Base-by-base conservation (phyloP, 2,888 invertebrate species). In the Conistra vaccinii region DNA sequence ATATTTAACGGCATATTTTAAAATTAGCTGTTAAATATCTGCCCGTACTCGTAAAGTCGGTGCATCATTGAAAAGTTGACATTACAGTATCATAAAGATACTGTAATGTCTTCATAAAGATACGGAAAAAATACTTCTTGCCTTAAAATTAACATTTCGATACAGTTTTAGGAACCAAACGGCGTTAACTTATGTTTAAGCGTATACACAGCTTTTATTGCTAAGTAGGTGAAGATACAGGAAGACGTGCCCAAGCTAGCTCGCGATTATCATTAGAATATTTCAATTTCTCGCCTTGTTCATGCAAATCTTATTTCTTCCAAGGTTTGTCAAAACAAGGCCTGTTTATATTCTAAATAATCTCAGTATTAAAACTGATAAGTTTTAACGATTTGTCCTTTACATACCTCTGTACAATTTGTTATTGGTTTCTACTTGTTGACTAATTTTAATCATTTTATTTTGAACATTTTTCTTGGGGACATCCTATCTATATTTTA, bases 121-220 rank as follows among this genome's bases (percentile, higher is more conserved):
- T 48, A 48, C 2, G 6, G 45, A 48, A 48, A 45, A 45, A 6
- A 48, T 26, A 76, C 26, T 73, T 73, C 76, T 73, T 81, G 82
- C 85, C 35, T 76, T 76, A 61, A 83, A 85, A 77, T 61, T n/a
- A n/a, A 67, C 69, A 55, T 69, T 60, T 82, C 68, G 66, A 73
- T 65, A 63, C 45, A 77, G 62, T 69, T 58, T 74, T 67, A 69
- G 73, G 70, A 85, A 85, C 76, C 55, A 73, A 84, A 79, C 73
- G 74, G 73, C 76, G 62, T 69, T 73, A 69, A 84, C 77, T 81
- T 84, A 83, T 75, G 58, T 12, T 81, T 82, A 83, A 81, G 86
- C 86, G 82, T 87, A 87, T 86, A 86, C 81, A 87, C 78, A 87
- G 88, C 86, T 78, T 62, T 60, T 85, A 77, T 80, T 75, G 73